phyloP scores from a whole-genome alignment of 1,140 invertebrate species.

The Lepeophtheirus salmonis region DNA sequence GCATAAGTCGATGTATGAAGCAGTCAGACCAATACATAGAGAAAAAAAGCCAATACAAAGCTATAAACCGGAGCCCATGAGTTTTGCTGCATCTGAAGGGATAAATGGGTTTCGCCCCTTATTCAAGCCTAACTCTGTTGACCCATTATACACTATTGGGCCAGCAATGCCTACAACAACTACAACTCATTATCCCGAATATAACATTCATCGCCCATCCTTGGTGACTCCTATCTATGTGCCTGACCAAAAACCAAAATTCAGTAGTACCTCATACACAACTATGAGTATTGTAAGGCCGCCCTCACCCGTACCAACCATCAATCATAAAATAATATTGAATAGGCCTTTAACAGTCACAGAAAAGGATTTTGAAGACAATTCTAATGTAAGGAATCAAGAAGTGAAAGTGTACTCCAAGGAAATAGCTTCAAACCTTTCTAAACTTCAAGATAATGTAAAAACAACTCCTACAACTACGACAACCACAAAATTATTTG shows the following conservation, averaged over 20 bases:
- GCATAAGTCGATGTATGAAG: not conserved
- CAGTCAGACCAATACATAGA: not conserved
- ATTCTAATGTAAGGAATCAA: too few species aligned
- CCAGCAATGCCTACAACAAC: not conserved
- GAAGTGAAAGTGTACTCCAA: not conserved
- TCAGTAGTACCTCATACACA: not conserved
- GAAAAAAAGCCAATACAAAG: not conserved
- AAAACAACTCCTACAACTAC: not conserved
- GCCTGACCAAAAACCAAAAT: not conserved
- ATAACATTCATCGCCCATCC: not conserved
- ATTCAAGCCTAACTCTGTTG: not conserved
- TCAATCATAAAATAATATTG: not conserved
- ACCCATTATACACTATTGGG: not conserved
- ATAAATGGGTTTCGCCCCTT: constrained; percentile 1
- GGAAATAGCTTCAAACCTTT: not conserved
- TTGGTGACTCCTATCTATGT: not conserved
- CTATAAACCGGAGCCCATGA: not conserved
- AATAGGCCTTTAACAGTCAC: too few species aligned
- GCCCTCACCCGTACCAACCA: not conserved
- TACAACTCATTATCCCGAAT: not conserved
- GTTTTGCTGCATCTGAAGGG: not conserved
- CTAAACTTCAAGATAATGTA: not conserved
- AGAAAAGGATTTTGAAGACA: too few species aligned
- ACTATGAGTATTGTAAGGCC: not conserved
- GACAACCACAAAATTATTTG: not conserved